Base-by-base conservation (phyloP, 2,113 vertebrate species). In the Muscicapa adusta region DNA sequence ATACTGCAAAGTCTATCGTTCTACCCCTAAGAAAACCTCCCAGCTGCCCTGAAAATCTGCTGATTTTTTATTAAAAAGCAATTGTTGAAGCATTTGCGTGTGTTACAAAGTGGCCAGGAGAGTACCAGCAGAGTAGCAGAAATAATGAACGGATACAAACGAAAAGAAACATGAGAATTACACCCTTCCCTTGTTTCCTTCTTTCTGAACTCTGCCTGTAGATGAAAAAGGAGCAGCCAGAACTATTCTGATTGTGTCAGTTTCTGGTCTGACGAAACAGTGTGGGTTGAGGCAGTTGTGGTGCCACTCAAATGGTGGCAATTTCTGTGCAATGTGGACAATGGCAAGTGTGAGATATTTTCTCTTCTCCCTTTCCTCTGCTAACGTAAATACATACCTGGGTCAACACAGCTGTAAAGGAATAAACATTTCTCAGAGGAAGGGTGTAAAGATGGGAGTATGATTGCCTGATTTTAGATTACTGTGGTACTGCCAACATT, bases 81-180 rank as follows among this genome's bases (percentile, higher is more conserved):
- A 23, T 68, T 13, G 3, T 54, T 73, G 65, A 73, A 91, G 67
- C 10, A 22, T 78, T 87, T 75, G 5, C 22, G 25, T 65, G 14
- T 34, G 34, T 73, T 47, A 45, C 0, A 3, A 66, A 67, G 12
- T 6, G 34, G 8, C 28, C 26, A 53, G 31, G 18, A 81, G 18
- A 51, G 5, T 18, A 24, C 25, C 54, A 71, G 36, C 10, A 40
- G 31, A 57, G 15, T 2, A 70, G 38, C 20, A 83, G 63, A 80
- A 91, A 67, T 4, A 78, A 31, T 17, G 1, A 5, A 40, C 0
- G 4, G 4, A 36, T 50, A 61, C 4, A 9, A 76, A 10, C 6
- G 42, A 58, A 91, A 88, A 70, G 47, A 50, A 94, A 33, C 1
- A 57, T 34, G 50, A 53, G 1, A 28, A 61, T 3, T 40, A 25